phyloP scores from a whole-genome alignment of 2,797 vertebrate genomes.

The Acanthurus tractus region DNA sequence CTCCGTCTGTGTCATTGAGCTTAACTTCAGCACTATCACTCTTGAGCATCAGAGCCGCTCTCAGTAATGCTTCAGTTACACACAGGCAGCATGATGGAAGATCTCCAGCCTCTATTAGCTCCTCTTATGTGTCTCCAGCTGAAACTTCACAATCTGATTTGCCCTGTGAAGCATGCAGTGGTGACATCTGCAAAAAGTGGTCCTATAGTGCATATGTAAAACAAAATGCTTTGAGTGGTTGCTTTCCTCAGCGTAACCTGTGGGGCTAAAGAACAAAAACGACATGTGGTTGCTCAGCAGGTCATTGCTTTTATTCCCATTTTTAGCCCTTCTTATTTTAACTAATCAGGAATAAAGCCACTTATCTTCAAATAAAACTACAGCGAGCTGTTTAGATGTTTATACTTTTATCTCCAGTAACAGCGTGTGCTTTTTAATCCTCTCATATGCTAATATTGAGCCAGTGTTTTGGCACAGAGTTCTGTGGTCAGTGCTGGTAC shows the following conservation, averaged over 20 bases:
- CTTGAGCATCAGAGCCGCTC: conserved; percentile 26
- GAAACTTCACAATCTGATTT: conserved; percentile 26
- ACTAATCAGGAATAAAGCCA: conserved; percentile 23
- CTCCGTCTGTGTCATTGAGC: conserved; percentile 26
- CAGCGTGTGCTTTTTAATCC: conserved; percentile 16
- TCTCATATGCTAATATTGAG: conserved; percentile 60
- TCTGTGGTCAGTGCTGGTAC: conserved; percentile 66
- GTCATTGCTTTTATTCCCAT: conserved; percentile 2
- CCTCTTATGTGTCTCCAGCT: conserved; percentile 32
- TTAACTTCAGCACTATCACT: conserved; percentile 39
- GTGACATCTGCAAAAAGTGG: conserved; percentile 24
- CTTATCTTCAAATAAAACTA: conserved; percentile 1
- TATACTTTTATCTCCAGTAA: conserved; percentile 28
- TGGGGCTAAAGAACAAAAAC: conserved; percentile 10
- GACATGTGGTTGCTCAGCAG: conserved; percentile 29
- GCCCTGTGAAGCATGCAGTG: conserved; percentile 8
- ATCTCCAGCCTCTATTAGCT: conserved; percentile 28
- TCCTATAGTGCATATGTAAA: conserved; percentile 15
- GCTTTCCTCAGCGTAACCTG: conserved; percentile 38
- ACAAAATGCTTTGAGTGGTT: conserved; percentile 29
- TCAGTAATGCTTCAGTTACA: conserved; percentile 13
- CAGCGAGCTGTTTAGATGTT: conserved; percentile 3
- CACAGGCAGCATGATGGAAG: conserved; percentile 12
- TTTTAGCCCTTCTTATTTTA: conserved; percentile 2
- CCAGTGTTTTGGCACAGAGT: conserved; percentile 45